phyloP scores from a whole-genome alignment of 2,797 vertebrate genomes.

The Coregonus suidteri region DNA sequence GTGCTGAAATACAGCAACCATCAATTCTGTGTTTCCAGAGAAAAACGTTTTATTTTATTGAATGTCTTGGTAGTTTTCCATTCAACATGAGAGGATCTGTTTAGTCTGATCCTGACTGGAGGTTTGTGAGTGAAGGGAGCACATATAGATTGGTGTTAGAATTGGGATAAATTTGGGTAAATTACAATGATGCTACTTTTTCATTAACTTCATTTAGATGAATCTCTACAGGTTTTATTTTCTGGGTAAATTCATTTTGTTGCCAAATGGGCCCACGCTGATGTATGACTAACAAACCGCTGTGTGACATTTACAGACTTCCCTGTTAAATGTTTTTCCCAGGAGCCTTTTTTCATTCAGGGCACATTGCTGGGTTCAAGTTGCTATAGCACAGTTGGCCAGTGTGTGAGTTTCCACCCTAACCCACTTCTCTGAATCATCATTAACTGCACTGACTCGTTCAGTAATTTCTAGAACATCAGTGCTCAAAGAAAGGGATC shows the following conservation, averaged over 20 bases:
- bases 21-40: neutral
- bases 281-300: neutral
- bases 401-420: conserved; percentile 7
- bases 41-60: neutral
- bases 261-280: neutral
- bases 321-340: conserved; percentile 11
- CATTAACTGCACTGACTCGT: neutral
- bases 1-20: neutral
- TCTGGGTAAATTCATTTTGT: neutral
- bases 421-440: conserved; percentile 19
- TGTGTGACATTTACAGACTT: conserved; percentile 24
- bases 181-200: neutral
- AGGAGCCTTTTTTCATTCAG: neutral
- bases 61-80: neutral
- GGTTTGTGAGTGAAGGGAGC: too few relatives aligned
- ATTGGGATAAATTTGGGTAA: neutral
- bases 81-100: too few relatives aligned
- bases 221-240: neutral
- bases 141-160: too few relatives aligned
- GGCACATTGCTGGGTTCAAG: conserved; percentile 3
- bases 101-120: too few relatives aligned
- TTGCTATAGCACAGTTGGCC: conserved; percentile 13
- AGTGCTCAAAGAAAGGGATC: neutral
- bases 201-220: neutral
- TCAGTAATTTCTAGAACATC: conserved; percentile 9